Evolutionary conservation across 2,113 vertebrate genomes (phyloP), one percentile per base, ranked within the genome.

Genomic region (Gavialis gangeticus): DNA sequence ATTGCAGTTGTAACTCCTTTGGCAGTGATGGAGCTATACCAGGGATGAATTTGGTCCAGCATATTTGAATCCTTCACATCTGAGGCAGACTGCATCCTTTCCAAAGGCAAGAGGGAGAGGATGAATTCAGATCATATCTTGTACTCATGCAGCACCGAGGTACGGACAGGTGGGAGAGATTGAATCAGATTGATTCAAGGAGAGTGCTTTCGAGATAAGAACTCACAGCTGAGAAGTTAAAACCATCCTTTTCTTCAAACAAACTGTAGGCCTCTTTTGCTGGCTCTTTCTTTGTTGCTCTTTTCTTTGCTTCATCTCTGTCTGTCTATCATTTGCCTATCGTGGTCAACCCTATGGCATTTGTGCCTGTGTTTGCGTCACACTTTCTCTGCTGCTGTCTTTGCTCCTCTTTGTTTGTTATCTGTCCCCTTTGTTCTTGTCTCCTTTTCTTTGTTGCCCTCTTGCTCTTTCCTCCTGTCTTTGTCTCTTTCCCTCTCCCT

Each of bases 281-380:
- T 57, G 90, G 91, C 86, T 76, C 2, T 0, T 12, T 94, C 88
- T 58, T 91, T 90, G 79, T 66, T 34, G 0, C 0, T 55, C 75
- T 79, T 86, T 34, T 37, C 25, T 34, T 60, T 28, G 55, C 79
- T 58, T 79, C 10, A 54, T 92, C 83, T 56, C 85, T 1, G 0
- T 79, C 87, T 30, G 4, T 81, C 91, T 37, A 0, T 88, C 93
- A 91, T 92, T 93, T 95, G 94, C 92, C 87, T 94, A 1, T 30
- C 19, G 0, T 71, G 79, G 87, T 85, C 83, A 46, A 46, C 46
- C 46, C 46, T 7, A 46, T 46, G 46, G 46, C 19, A 71, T 37
- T 3, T 22, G 30, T 30, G 19, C 19, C 21, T 71, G 14, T 37
- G 22, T 71, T 19, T 37, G 12, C 3, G 19, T 1, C 1, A 4